Evolutionary conservation across 2,113 vertebrate species (phyloP).

Genomic region (Felis catus): F.catus_Fca126_mat1.0 CM031420.1:131597501-131598000

Average conservation of each 20-base stretch:
- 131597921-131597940: background rate
- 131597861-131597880: conserved; percentile 9
- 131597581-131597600: conserved; percentile 7
- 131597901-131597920: background rate
- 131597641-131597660: background rate
- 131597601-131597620: background rate
- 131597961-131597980: background rate
- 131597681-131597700: background rate
- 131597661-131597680: background rate
- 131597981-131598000: background rate
- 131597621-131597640: background rate
- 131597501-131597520: background rate
- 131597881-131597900: background rate
- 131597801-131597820: background rate
- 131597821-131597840: background rate
- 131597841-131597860: background rate
- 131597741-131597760: background rate
- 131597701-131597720: background rate
- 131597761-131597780: conserved; percentile 6
- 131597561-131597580: background rate
- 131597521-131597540: background rate
- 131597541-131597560: background rate
- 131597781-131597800: background rate
- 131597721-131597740: background rate
- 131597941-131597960: background rate